These are phyloP conservation scores for Leontocebus nigricollis DNA, from an alignment of 2,797 vertebrate genomes.

Conservation along the genomic window DNA sequence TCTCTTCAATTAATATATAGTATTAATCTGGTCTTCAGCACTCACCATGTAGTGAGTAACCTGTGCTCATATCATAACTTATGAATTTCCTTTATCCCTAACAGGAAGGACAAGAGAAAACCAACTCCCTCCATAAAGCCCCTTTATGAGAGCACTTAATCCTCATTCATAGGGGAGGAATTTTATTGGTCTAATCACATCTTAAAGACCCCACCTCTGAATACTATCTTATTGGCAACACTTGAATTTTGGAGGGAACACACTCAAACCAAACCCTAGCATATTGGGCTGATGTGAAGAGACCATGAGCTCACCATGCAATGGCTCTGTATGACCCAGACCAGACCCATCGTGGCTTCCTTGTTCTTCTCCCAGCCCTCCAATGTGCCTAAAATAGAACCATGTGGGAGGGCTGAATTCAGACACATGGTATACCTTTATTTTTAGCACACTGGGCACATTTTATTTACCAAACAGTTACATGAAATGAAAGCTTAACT, in stretches of 20 bases:
- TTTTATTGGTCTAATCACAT: not conserved
- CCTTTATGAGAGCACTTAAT: not conserved
- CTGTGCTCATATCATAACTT: not conserved
- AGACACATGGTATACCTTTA: conserved; percentile 32
- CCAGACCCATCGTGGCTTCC: not conserved
- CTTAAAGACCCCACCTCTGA: not conserved
- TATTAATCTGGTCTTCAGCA: not conserved
- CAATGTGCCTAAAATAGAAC: conserved; percentile 19
- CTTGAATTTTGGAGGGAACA: not conserved
- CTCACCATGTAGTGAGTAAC: not conserved
- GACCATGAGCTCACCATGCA: not conserved
- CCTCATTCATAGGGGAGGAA: not conserved
- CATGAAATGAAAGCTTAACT: conserved; percentile 51
- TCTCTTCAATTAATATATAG: not conserved
- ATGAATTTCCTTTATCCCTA: not conserved
- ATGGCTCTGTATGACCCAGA: not conserved
- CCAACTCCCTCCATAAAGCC: too few species aligned
- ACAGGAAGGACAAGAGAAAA: not conserved
- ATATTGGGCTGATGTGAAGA: not conserved
- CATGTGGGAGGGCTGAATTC: not conserved
- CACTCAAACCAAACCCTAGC: not conserved
- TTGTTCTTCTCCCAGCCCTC: not conserved
- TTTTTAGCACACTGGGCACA: conserved; percentile 65
- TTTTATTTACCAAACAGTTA: conserved; percentile 56
- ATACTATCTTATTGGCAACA: not conserved